Conservation (phyloP, 2,888 invertebrate species). For the Pterostichus niger region DNA sequence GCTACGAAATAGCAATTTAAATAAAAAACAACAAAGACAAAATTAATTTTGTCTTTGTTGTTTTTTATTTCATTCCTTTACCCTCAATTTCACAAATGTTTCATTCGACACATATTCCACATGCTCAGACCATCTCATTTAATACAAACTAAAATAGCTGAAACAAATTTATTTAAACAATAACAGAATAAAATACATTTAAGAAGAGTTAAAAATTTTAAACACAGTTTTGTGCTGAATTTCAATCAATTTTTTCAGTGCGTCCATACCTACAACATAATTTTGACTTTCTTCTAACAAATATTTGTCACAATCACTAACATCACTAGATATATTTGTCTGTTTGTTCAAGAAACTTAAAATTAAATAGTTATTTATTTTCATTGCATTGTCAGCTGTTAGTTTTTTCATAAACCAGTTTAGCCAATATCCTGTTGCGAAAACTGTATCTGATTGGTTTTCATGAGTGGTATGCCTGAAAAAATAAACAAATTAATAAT, state of each 20-base stretch:
- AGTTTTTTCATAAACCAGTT: conserved; percentile 78
- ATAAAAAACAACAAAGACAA: no score
- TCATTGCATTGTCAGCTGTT: conserved; percentile 74
- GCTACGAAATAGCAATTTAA: no score
- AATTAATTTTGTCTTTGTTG: no score
- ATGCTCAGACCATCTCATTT: no score
- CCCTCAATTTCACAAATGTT: no score
- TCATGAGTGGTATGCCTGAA: conserved; percentile 78
- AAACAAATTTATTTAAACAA: not conserved
- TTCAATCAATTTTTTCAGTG: conserved; percentile 69
- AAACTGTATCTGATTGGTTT: conserved; percentile 77
- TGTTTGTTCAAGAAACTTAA: conserved; percentile 75
- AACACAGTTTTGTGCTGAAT: conserved; percentile 34
- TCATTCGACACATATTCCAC: no score
- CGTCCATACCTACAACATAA: conserved; percentile 74
- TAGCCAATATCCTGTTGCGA: conserved; percentile 77
- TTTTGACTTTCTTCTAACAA: conserved; percentile 72
- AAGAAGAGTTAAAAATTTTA: conserved; percentile 34
- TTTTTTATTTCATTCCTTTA: no score
- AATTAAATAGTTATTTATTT: conserved; percentile 77
- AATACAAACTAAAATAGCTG: not conserved
- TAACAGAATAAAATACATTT: conserved; percentile 22
- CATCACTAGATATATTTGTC: conserved; percentile 71
- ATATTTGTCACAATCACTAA: conserved; percentile 71
- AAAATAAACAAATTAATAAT: conserved; percentile 60